Percentiles rank a stretch among this genome's conserved stretches.
Conservation (phyloP, 2,113 vertebrate genomes). For the Clarias batrachus region DNA sequence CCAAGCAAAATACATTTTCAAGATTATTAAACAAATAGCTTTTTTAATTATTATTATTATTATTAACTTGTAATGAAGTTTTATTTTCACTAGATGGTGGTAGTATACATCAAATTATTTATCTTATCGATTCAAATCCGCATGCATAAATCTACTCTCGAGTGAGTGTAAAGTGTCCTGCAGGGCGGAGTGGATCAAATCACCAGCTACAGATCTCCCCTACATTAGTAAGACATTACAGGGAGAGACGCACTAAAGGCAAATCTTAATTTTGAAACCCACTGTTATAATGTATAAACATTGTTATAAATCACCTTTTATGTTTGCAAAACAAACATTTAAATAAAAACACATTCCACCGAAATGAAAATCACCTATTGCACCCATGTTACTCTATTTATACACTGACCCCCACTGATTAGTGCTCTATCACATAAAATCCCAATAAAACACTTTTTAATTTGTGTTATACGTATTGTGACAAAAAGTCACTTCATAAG, state of each 20-base stretch:
- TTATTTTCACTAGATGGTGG: not conserved
- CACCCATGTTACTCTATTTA: no score
- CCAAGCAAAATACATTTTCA: no score
- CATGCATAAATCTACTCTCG: not conserved
- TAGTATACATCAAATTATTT: not conserved
- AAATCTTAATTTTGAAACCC: not conserved
- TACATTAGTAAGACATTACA: not conserved
- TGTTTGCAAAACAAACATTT: no score
- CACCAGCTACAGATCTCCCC: not conserved
- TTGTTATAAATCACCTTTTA: no score
- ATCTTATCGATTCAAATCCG: not conserved
- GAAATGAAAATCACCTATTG: no score
- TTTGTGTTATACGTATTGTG: no score
- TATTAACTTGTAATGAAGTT: not conserved
- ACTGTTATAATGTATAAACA: no score
- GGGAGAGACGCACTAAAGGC: not conserved
- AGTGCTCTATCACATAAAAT: no score
- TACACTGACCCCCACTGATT: no score
- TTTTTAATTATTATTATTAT: not conserved
- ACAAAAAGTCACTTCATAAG: no score
- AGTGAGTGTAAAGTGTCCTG: not conserved
- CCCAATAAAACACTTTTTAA: no score
- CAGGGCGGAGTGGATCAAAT: not conserved
- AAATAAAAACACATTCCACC: no score
- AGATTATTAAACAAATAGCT: not conserved